Evolutionary conservation across 2,888 invertebrate species (phyloP), one percentile per base, ranked within the genome.

Genomic region (Serripes groenlandicus): DNA sequence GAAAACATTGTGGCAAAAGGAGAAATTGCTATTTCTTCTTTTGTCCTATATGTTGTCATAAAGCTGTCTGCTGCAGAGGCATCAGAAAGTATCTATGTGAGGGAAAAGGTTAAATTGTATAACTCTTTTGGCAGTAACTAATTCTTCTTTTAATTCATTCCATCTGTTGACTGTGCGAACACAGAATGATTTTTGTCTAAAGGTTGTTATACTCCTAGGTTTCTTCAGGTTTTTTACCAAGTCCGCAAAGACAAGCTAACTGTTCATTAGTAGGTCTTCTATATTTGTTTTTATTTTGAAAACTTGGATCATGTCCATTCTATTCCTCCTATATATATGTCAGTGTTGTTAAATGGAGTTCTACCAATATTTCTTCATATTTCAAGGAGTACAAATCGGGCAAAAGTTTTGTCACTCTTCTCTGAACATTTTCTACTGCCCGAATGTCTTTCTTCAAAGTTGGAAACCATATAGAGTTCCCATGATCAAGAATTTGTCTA

Each of bases 341-440:
- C 18, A 66, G 37, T 5, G 66, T 66, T 26, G 66, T 34, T 37
- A 66, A 37, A 9, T 30, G 18, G 21, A 66, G 23, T 34, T 34
- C 37, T 15, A 21, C 23, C 4, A 66, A 26, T 66, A 35, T 66
- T 21, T 66, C 66, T n/a, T 66, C 66, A 35, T 66, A 66, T 5
- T 3, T 9, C 26, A 66, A 26, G 15, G 35, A 11, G 4, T 21
- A 23, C 3, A 66, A 34, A 49, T 49, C 49, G 26, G 49, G 69
- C 3, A 69, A 9, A n/a, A 49, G 49, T 49, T 28, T 42, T 11
- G 69, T 69, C 2, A 49, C 23, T 28, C 49, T 23, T 11, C 69
- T 49, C 23, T 69, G 69, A 26, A 69, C 69, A 21, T 49, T 49
- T 49, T 69, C 52, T 26, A 66, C 11, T 5, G 3, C 23, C 23